Conservation (phyloP, 2,797 vertebrate genomes). For the Galago senegalensis region DNA sequence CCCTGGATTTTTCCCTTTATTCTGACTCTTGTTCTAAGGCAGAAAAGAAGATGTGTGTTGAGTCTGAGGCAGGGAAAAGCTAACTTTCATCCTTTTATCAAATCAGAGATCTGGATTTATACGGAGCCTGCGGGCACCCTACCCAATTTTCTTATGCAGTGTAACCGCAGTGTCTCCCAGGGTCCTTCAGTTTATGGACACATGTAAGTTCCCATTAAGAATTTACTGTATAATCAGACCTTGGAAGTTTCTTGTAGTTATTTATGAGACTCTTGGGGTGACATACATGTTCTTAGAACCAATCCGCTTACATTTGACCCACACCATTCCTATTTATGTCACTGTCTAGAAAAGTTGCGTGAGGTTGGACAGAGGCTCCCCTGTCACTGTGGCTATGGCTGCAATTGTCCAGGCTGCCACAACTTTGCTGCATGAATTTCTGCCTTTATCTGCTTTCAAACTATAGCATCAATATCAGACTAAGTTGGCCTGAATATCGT, state of each 20-base stretch:
- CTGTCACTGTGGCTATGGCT: neutral
- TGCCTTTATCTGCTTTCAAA: constrained; percentile 8
- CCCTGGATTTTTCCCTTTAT: neutral
- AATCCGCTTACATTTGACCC: neutral
- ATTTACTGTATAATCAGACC: neutral
- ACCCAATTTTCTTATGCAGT: neutral
- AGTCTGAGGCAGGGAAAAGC: neutral
- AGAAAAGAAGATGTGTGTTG: neutral
- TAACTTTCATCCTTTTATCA: neutral
- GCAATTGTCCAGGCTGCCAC: no score
- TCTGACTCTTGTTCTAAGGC: neutral
- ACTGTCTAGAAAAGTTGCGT: neutral
- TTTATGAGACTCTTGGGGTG: neutral
- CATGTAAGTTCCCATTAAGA: neutral
- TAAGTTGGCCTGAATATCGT: neutral
- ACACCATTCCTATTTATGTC: neutral
- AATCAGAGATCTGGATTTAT: neutral
- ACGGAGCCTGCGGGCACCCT: neutral
- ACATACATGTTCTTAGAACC: neutral
- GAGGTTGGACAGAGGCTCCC: neutral
- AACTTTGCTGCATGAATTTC: neutral
- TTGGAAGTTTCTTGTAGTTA: neutral
- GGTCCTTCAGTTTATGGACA: neutral
- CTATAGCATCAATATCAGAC: neutral
- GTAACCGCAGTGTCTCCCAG: neutral